phyloP scores from a whole-genome alignment of 2,113 vertebrate genomes.

The Pithys albifrons region DNA sequence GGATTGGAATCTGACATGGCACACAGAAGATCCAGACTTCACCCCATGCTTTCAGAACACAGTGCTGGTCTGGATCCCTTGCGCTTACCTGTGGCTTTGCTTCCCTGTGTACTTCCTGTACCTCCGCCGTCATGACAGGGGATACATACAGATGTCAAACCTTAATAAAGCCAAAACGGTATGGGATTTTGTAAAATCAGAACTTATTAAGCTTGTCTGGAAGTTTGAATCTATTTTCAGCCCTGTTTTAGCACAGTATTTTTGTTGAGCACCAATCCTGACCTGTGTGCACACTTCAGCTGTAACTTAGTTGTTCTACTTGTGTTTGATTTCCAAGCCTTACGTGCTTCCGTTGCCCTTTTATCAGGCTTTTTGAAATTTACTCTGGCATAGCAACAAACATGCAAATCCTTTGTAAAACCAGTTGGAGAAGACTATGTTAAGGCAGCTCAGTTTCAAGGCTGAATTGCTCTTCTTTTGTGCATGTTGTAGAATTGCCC shows the following conservation, averaged over 20 bases:
- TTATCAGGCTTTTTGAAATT: neutral
- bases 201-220: rapidly evolving
- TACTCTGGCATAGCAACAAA: neutral
- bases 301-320: neutral
- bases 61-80: conserved; percentile 88
- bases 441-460: neutral
- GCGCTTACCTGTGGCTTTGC: conserved; percentile 88
- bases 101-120: conserved; percentile 86
- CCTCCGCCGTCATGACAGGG: conserved; percentile 80
- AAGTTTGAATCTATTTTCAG: neutral
- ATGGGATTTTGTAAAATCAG: neutral
- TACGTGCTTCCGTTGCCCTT: neutral
- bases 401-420: neutral
- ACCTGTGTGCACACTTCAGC: neutral
- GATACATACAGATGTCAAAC: conserved; percentile 92
- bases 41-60: conserved; percentile 95
- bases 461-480: neutral
- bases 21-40: conserved; percentile 85
- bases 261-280: neutral
- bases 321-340: neutral
- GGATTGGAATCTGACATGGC: conserved; percentile 92
- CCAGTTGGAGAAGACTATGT: neutral
- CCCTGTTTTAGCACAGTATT: neutral
- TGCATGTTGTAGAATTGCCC: neutral
- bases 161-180: conserved; percentile 96